A percentile compares a stretch with the other conserved stretches of the same genome.
Evolutionary conservation across 2,113 vertebrate genomes (phyloP).

Genomic region (Phodopus roborovskii): DNA sequence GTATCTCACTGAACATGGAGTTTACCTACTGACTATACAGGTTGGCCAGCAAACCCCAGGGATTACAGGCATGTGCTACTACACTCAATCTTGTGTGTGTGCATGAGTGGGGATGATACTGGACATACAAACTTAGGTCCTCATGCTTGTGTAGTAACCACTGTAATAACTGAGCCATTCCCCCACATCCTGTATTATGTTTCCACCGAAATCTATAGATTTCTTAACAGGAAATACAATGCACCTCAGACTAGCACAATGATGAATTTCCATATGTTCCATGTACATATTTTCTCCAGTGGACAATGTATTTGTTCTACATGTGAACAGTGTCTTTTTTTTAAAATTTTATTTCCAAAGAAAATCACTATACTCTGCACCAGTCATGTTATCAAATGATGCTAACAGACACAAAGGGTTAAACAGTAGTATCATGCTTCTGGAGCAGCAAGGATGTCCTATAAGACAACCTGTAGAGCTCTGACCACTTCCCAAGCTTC

Average conservation of each 20-base stretch:
- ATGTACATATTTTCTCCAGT: not conserved
- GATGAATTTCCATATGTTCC: not conserved
- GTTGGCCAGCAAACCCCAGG: not conserved
- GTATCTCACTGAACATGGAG: not conserved
- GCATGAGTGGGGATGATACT: not conserved
- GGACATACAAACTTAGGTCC: too few species aligned
- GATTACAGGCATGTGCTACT: not conserved
- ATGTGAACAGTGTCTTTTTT: not conserved
- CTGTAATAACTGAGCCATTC: not conserved
- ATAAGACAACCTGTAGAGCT: not conserved
- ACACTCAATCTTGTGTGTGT: not conserved
- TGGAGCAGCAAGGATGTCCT: not conserved
- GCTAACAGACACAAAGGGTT: not conserved
- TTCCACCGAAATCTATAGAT: not conserved
- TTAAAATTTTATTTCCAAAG: not conserved
- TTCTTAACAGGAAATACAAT: slow-evolving; percentile 14
- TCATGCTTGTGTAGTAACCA: not conserved
- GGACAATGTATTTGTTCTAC: not conserved
- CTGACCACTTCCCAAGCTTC: not conserved
- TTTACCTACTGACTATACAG: too few species aligned
- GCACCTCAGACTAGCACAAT: not conserved
- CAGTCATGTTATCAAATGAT: not conserved
- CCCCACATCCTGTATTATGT: not conserved
- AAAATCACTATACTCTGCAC: not conserved
- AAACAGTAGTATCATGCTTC: not conserved